Evolutionary conservation across 2,888 invertebrate species (phyloP).

Genomic region (Drosophila percnosoma): DNA sequence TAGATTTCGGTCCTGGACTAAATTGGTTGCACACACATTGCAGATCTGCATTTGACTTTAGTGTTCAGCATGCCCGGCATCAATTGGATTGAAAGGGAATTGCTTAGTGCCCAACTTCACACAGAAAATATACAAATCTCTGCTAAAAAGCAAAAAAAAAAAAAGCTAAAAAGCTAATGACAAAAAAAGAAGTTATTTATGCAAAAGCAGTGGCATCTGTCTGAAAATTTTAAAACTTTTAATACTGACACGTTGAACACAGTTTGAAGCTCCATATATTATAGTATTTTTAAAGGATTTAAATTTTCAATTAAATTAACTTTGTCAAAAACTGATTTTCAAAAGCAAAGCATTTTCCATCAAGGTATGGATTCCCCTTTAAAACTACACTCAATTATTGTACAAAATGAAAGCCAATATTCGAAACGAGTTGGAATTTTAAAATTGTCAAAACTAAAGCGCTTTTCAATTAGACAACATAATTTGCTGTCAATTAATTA

Average conservation of each 20-base stretch:
- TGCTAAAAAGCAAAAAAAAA: background rate
- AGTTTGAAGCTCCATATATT: background rate
- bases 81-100: background rate
- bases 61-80: slow-evolving; percentile 4
- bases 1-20: slow-evolving; percentile 53
- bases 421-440: background rate
- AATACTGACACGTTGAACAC: background rate
- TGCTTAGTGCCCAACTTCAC: background rate
- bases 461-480: background rate
- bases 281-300: background rate
- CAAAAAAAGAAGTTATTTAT: background rate
- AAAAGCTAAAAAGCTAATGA: too few species aligned
- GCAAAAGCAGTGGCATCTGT: background rate
- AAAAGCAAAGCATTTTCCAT: background rate
- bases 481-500: background rate
- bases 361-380: background rate
- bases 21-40: slow-evolving; percentile 11
- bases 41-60: slow-evolving; percentile 41
- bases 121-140: background rate
- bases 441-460: background rate
- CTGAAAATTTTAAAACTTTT: background rate
- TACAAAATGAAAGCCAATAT: background rate
- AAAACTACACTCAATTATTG: background rate
- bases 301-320: background rate
- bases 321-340: background rate